Conservation (phyloP, 2,797 vertebrate genomes). For the Siniperca undulata region DNA sequence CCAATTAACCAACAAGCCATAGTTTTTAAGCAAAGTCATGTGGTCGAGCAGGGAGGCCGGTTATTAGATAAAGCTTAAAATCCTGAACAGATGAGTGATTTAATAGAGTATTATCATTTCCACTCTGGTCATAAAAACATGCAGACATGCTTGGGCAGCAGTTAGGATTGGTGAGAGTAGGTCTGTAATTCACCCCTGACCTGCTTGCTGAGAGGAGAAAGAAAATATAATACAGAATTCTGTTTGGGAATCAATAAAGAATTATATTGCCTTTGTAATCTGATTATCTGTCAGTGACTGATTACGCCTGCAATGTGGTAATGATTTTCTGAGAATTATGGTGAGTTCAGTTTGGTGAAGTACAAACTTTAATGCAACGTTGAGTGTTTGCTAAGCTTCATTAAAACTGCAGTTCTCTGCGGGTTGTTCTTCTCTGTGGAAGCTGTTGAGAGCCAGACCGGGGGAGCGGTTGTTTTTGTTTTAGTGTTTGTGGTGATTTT, state of each 20-base stretch:
- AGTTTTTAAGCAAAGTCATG: slow-evolving; percentile 63
- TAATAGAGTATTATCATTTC: slow-evolving; percentile 59
- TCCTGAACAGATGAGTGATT: slow-evolving; percentile 68
- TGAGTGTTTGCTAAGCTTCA: slow-evolving; percentile 23
- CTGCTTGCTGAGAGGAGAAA: neutral
- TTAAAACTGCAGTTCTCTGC: slow-evolving; percentile 31
- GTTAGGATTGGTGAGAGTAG: neutral
- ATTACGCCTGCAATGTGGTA: neutral
- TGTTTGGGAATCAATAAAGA: neutral
- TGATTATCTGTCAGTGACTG: neutral
- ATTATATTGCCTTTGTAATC: neutral
- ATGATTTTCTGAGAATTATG: neutral
- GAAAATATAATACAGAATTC: neutral
- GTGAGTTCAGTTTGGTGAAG: neutral
- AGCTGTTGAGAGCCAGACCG: slow-evolving; percentile 9
- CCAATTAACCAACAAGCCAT: slow-evolving; percentile 64
- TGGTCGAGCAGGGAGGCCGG: slow-evolving; percentile 35
- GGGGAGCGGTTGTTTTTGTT: slow-evolving; percentile 1
- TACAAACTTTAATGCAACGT: neutral
- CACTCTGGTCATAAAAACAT: slow-evolving; percentile 42
- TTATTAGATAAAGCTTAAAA: slow-evolving; percentile 61
- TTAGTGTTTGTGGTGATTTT: slow-evolving; percentile 23
- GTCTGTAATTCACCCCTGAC: slow-evolving; percentile 25
- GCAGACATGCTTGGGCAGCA: slow-evolving; percentile 11
- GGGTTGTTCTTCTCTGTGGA: slow-evolving; percentile 26